These are phyloP conservation scores for Drosophila mettleri DNA, from an alignment of 2,888 invertebrate species.

Conservation along the genomic window DNA sequence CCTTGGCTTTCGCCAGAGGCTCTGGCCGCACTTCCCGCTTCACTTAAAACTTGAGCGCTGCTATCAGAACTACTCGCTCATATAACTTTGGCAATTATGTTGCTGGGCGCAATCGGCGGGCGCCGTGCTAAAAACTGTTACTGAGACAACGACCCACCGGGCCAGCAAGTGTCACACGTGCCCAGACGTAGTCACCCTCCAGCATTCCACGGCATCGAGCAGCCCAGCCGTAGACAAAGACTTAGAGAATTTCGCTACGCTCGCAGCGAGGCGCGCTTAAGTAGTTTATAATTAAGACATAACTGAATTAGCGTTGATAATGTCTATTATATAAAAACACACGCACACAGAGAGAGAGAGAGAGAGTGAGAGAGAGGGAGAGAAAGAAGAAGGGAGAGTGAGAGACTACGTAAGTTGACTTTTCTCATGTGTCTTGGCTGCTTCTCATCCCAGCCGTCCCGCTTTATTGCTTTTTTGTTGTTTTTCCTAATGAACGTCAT, in stretches of 20 bases:
- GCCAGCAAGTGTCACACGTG: conserved; percentile 76
- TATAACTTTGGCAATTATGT: conserved; percentile 72
- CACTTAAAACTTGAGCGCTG: conserved; percentile 39
- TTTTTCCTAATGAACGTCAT: conserved; percentile 64
- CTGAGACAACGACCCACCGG: conserved; percentile 38
- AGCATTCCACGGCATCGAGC: neutral
- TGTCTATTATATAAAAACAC: conserved; percentile 67
- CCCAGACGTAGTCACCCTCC: conserved; percentile 35
- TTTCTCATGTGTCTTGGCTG: conserved; percentile 48
- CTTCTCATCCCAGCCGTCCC: neutral
- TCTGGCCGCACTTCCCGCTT: too few relatives aligned
- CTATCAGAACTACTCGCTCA: conserved; percentile 64
- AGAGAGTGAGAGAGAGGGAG: conserved; percentile 11
- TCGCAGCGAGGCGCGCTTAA: conserved; percentile 71
- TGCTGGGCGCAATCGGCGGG: conserved; percentile 9
- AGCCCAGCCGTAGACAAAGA: conserved; percentile 15
- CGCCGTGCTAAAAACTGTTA: conserved; percentile 32
- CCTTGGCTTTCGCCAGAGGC: conserved; percentile 15
- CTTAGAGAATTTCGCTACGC: conserved; percentile 68
- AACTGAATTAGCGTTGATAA: conserved; percentile 83
- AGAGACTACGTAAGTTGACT: conserved; percentile 29
- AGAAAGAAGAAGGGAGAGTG: conserved; percentile 10
- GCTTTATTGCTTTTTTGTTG: conserved; percentile 18
- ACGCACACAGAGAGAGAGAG: conserved; percentile 24
- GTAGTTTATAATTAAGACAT: conserved; percentile 83